phyloP scores from a whole-genome alignment of 2,113 vertebrate species.

The Athene noctua region DNA sequence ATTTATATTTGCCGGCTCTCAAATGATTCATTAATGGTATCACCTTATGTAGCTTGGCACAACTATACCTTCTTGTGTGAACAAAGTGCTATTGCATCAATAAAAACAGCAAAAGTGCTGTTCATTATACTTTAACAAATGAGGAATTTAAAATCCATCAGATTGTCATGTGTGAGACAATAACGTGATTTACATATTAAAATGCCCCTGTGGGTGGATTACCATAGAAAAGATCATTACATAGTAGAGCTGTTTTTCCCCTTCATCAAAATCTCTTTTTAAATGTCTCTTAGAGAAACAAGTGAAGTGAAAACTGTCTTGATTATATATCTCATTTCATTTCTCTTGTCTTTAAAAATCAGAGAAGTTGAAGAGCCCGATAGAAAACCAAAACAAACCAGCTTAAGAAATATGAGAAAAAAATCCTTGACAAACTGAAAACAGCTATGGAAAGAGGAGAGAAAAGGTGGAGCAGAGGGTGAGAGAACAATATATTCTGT shows the following conservation, averaged over 20 bases:
- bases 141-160: conserved; percentile 51
- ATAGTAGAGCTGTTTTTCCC: conserved; percentile 1
- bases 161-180: conserved; percentile 35
- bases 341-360: conserved; percentile 60
- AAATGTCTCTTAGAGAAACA: conserved; percentile 52
- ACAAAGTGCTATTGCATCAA: not conserved
- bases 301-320: conserved; percentile 60
- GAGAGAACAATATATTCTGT: not conserved
- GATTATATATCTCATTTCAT: conserved; percentile 62
- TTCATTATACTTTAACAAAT: conserved; percentile 47
- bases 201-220: conserved; percentile 44
- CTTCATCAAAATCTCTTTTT: conserved; percentile 55
- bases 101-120: conserved; percentile 27
- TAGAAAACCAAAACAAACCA: not conserved
- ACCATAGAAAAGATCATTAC: conserved; percentile 37
- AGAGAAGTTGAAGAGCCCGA: conserved; percentile 46
- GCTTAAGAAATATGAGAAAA: conserved; percentile 28
- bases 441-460: not conserved
- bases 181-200: conserved; percentile 55
- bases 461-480: not conserved
- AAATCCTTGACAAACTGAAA: conserved; percentile 36
- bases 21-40: conserved; percentile 43
- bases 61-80: not conserved
- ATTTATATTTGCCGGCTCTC: conserved; percentile 23
- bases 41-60: conserved; percentile 8